Evolutionary conservation across 2,888 invertebrate species (phyloP), one percentile per base, ranked within the genome.

Genomic region (Pachycephus smyrnensis): DNA sequence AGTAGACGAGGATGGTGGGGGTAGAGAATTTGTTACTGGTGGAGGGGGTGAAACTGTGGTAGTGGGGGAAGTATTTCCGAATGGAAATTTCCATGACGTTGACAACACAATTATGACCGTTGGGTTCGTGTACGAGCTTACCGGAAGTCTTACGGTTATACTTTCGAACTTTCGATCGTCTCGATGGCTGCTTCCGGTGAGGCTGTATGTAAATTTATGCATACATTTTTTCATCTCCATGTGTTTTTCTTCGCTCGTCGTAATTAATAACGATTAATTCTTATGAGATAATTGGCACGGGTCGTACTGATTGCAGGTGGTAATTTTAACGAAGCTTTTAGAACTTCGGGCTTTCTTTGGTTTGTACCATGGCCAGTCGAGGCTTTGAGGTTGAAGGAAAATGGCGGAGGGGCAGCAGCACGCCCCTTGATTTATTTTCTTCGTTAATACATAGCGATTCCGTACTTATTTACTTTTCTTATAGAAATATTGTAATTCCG

Each of bases 11-110:
- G 69, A 2, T 55, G 15, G 30, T n/a, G 77, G 23, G 71, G 69
- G 69, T 69, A 11, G 73, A 12, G n/a, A 31, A 69, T 68, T 31
- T 35, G 55, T 69, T 12, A 68, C 30, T 69, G 80, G 79, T 77
- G 86, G 80, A n/a, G n/a, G 84, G 81, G 69, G 15, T 55, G 15
- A n/a, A 75, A 12, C 3, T 11, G 68, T 81, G 84, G 90, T 87
- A 88, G 90, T 55, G 55, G 55, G 89, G 88, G 85, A 78, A 79
- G 79, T 78, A 81, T 80, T 84, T 82, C 84, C 85, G 84, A 87
- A 87, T 88, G 86, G 89, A 86, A 89, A 90, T 90, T 90, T 90
- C 90, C 90, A 88, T 89, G 86, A 89, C 85, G 86, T 55, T 55
- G 55, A 55, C 55, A 55, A 23, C 55, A 55, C 55, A 55, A 55